phyloP scores from a whole-genome alignment of 2,888 invertebrate species.

The Melolontha melolontha region DNA sequence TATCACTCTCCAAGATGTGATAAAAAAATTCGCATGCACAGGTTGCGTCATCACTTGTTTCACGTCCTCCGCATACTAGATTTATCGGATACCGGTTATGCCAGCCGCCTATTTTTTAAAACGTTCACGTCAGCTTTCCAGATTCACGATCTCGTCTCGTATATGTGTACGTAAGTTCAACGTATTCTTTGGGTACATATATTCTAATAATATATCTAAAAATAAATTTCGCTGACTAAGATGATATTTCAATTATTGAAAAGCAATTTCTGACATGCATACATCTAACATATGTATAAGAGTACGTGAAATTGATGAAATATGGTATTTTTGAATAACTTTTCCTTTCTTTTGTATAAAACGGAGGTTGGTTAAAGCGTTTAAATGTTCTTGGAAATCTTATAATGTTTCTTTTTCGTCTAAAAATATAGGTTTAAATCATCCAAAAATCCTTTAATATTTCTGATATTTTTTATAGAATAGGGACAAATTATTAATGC shows the following conservation, averaged over 20 bases:
- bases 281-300: too few species aligned
- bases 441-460: too few species aligned
- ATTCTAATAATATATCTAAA: conserved; percentile 23
- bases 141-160: conserved; percentile 25
- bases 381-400: too few species aligned
- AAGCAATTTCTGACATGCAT: conserved; percentile 6
- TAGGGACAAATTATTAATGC: too few species aligned
- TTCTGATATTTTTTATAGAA: too few species aligned
- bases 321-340: too few species aligned
- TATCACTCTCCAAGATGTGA: conserved; percentile 35
- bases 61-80: conserved; percentile 36
- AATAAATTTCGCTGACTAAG: conserved; percentile 19
- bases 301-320: too few species aligned
- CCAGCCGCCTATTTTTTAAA: conserved; percentile 31
- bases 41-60: conserved; percentile 36
- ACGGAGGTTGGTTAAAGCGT: too few species aligned
- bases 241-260: conserved; percentile 26
- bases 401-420: too few species aligned
- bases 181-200: conserved; percentile 2
- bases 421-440: too few species aligned
- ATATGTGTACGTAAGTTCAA: conserved; percentile 16
- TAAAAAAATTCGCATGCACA: conserved; percentile 33
- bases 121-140: conserved; percentile 36
- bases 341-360: too few species aligned
- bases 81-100: conserved; percentile 35